Evolutionary conservation across 2,888 invertebrate species (phyloP), one percentile per base, ranked within the genome.

Genomic region (Drosophila planitibia): DNA sequence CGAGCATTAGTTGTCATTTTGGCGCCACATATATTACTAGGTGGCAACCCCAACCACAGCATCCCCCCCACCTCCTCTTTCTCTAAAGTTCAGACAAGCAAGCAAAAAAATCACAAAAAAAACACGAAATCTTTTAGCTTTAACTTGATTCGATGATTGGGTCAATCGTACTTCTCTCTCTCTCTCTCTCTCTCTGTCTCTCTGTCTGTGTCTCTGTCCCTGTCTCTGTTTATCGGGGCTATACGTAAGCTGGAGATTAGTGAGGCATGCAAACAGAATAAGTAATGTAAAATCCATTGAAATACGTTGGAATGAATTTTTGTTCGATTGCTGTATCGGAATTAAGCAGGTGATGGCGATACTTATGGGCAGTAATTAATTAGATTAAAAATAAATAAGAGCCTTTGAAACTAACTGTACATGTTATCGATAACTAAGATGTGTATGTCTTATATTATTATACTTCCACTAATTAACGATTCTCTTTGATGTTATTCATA

Each of bases 1-100:
- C 47, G 62, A 71, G 71, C 76, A 79, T 79, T 79, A 76, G 76
- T 71, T 81, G 79, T 74, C 78, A 79, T 81, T 81, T 79, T 81
- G 81, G 76, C 62, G 76, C 76, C 71, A 66, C 58, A 59, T 49
- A 61, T 57, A 69, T 53, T 39, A 35, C 39, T 49, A 57, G 69
- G 51, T 52, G 39, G 70, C 14, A 32, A 32, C 44, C 28, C 32
- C n/a, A 19, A 44, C 14, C 7, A 10, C 28, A 25, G 10, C 53
- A 19, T 19, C 53, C 63, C 4, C 9, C 14, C 7, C 39, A 14
- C 10, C 1, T 0, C 19, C 0, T 5, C 0, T 10, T 19, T 30
- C 28, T n/a, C 30, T n/a, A n/a, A 57, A 57, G 32, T 28, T 58
- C 41, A 49, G 9, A 30, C 63, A 49, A 25, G 37, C 35, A 57